Evolutionary conservation across 2,797 vertebrate genomes (phyloP), one percentile per base, ranked within the genome.

Genomic region (Gorsachius magnificus): DNA sequence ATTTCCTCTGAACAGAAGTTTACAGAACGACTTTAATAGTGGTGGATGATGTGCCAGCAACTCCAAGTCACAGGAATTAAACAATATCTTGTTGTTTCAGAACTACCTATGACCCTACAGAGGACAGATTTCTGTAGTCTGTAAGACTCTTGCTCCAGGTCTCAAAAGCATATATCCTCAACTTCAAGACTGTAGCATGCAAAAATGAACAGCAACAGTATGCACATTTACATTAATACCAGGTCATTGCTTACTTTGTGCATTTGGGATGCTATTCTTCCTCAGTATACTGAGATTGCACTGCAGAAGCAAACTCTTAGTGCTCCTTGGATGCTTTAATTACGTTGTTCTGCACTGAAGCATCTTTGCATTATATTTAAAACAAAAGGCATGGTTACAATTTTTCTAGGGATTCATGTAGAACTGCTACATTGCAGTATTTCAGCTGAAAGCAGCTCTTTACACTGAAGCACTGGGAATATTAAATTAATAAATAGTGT

Each of bases 361-460:
- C 58, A 66, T 35, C 69, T 76, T 11, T n/a, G n/a, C 8, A 38
- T 51, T 51, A 22, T 25, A 58, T 35, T 66, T 76, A 61, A 70
- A 93, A 43, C 19, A 74, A 58, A 79, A 38, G 18, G 50, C 35
- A 66, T 0, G 25, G 38, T 31, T 38, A 48, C 6, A 24, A 6
- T 38, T 72, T 71, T 71, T 29, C 56, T 54, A 58, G 28, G 20
- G 38, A 31, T 69, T 69, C 35, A 46, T 18, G 48, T 5, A 51
- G 36, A 57, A 63, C 54, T 25, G 33, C 66, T 57, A 28, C 25
- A 28, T 10, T 14, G 10, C 72, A 78, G 6, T n/a, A 56, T 12
- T 81, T 77, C 48, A 91, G 48, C 20, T 75, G 53, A 66, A 90
- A 94, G 71, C 11, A 85, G 76, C 61, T 78, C 53, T 71, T 81